A percentile compares a stretch with the other conserved stretches of the same genome.
These are phyloP conservation scores for Hippocampus guttulatus DNA, from an alignment of 2,113 vertebrate genomes.

Conservation along the genomic window DNA sequence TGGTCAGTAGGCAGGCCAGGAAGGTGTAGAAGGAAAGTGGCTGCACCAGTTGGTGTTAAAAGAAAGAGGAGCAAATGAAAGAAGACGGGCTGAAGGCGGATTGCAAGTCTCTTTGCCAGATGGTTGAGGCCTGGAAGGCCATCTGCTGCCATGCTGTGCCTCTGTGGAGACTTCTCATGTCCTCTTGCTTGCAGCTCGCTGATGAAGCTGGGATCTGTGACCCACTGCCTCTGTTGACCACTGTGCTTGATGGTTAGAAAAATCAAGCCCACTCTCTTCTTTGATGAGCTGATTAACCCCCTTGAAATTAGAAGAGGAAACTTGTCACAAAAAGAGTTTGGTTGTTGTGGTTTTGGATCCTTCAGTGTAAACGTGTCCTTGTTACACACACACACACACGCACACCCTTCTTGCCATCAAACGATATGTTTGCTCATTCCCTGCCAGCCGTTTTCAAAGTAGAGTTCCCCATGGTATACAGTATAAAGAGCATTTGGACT, in stretches of 20 bases:
- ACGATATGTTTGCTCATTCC: too few relatives aligned
- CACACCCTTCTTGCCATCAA: too few relatives aligned
- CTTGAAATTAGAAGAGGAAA: neutral
- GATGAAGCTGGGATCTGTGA: constrained; percentile 35
- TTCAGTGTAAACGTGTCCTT: too few relatives aligned
- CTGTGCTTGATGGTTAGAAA: constrained; percentile 34
- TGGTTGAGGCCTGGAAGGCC: constrained; percentile 61
- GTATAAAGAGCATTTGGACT: too few relatives aligned
- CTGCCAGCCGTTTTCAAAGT: too few relatives aligned
- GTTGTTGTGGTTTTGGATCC: neutral
- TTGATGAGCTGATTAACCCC: constrained; percentile 11
- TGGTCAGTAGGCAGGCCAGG: neutral
- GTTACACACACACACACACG: too few relatives aligned
- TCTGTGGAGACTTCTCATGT: constrained; percentile 55
- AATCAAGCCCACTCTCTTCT: constrained; percentile 25
- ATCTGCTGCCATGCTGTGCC: constrained; percentile 63
- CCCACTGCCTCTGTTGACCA: constrained; percentile 9
- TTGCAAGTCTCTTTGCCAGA: constrained; percentile 63
- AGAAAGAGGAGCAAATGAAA: constrained; percentile 52
- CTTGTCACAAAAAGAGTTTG: neutral
- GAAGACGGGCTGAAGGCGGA: constrained; percentile 46
- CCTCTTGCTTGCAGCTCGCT: constrained; percentile 40
- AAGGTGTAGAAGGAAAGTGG: constrained; percentile 17
- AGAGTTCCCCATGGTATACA: too few relatives aligned
- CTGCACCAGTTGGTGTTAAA: constrained; percentile 37